Percentiles rank a stretch among this genome's conserved stretches.
phyloP scores from a whole-genome alignment of 2,797 vertebrate species.

The Sphenopsis melanotis region DNA sequence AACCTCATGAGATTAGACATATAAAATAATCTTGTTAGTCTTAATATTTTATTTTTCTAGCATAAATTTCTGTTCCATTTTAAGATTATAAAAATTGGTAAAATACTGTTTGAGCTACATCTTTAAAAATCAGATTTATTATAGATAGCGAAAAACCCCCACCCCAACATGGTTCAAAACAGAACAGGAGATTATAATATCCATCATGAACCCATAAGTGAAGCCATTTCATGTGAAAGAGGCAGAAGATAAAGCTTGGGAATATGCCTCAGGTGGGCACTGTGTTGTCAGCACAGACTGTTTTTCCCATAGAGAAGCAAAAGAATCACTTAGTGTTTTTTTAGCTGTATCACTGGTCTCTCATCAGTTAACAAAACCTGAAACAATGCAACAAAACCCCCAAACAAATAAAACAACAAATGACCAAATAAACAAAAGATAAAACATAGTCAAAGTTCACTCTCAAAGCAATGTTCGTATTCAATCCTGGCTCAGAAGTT shows the following conservation, averaged over 20 bases:
- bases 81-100: not conserved
- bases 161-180: not conserved
- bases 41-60: not conserved
- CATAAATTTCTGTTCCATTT: not conserved
- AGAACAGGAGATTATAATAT: not conserved
- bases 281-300: not conserved
- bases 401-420: not conserved
- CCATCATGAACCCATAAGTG: not conserved
- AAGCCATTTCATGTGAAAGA: not conserved
- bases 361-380: fast-evolving
- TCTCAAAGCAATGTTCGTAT: not conserved
- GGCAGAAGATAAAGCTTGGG: not conserved
- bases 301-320: not conserved
- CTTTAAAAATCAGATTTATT: not conserved
- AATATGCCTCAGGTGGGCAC: not conserved
- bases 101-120: not conserved
- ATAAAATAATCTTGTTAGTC: not conserved
- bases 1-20: not conserved
- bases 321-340: not conserved
- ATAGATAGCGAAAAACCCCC: not conserved
- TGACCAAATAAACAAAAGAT: not conserved
- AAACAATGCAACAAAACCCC: fast-evolving
- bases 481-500: not conserved
- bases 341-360: not conserved
- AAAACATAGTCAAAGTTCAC: not conserved